Evolutionary conservation across 2,113 vertebrate genomes (phyloP), one percentile per base, ranked within the genome.

Genomic region (Sylvilagus bachmani): DNA sequence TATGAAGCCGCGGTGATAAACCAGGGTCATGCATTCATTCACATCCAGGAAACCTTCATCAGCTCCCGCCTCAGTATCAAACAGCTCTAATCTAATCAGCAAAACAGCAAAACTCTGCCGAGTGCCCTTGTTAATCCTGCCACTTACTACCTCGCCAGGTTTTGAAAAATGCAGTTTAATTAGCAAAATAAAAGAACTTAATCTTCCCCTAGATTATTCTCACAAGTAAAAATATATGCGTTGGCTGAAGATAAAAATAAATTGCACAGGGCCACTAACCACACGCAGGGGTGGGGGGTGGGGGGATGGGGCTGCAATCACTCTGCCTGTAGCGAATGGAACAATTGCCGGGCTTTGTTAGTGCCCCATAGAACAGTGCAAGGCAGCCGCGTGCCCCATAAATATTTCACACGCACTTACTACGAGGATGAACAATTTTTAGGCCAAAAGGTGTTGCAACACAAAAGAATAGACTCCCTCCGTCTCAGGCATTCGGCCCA

Each of bases 111-210:
- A 98, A 97, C 94, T 96, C 95, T 79, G 94, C 91, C 91, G 97
- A 98, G 94, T 58, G 96, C 88, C 92, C 97, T 97, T 96, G 97
- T 98, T 98, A 98, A 98, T 98, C 93, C 95, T 95, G 96, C 98
- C 98, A 96, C 70, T 97, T 96, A 95, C 97, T 97, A 97, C 97
- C 97, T 98, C 88, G 25, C 95, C 81, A 87, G 93, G 67, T 95
- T 98, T 98, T 97, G 93, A 97, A 98, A 98, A 98, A 98, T 96
- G 92, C 94, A 92, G 97, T 98, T 98, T 98, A 98, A 98, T 98
- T 98, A 98, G 95, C 97, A 93, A 98, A 98, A 97, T 95, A 97
- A 96, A 97, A 97, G 92, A 95, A 94, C 95, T 86, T 98, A 86
- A 93, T 96, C 96, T 97, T 96, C 87, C 96, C 91, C 95, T 33